phyloP scores from a whole-genome alignment of 2,113 vertebrate species.

The Pseudonaja textilis region DNA sequence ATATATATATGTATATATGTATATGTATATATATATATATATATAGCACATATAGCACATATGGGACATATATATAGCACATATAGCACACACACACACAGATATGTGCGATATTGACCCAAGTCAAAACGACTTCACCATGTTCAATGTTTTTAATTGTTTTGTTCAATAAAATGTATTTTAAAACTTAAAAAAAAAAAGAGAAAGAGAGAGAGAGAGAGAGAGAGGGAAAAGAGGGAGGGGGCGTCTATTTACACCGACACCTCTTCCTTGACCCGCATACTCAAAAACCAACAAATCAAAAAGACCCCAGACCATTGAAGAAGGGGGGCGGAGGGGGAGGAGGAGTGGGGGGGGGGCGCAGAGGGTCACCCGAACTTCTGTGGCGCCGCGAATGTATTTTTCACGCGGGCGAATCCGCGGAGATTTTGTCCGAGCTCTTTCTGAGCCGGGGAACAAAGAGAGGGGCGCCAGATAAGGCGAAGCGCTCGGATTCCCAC shows the following conservation, averaged over 20 bases:
- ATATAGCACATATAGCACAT: too few relatives aligned
- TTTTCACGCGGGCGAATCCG: not conserved
- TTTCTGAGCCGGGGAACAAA: not conserved
- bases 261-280: not conserved
- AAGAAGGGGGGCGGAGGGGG: not conserved
- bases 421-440: not conserved
- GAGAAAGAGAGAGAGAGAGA: too few relatives aligned
- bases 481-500: not conserved
- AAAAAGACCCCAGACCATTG: not conserved
- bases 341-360: rapidly evolving
- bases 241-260: not conserved
- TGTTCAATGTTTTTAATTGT: too few relatives aligned
- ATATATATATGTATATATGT: too few relatives aligned
- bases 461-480: not conserved
- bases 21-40: rapidly evolving
- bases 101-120: too few relatives aligned
- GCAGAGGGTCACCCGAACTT: not conserved
- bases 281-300: not conserved
- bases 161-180: too few relatives aligned
- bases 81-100: too few relatives aligned
- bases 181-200: too few relatives aligned
- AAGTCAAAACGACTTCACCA: too few relatives aligned
- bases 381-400: not conserved
- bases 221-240: rapidly evolving
- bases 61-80: too few relatives aligned